Evolutionary conservation across 1,140 invertebrate species (phyloP).

Genomic region (Trichomalopsis sarcophagae): DNA sequence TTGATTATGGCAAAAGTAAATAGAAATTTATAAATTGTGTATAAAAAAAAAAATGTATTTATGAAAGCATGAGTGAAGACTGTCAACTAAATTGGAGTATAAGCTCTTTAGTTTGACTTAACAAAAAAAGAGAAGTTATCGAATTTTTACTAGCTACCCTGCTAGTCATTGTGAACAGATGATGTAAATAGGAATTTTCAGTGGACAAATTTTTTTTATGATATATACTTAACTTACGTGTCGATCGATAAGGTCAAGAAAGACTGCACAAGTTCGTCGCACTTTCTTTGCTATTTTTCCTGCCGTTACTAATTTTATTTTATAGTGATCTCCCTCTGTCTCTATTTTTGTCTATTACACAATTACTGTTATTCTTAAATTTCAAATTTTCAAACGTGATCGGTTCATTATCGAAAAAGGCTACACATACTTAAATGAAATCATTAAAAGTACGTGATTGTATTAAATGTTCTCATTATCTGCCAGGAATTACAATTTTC

Average conservation of each 20-base stretch:
- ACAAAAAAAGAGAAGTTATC: background rate
- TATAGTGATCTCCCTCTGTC: background rate
- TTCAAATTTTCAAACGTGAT: background rate
- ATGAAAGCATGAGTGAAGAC: background rate
- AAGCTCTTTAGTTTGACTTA: background rate
- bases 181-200: slow-evolving; percentile 1
- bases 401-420: background rate
- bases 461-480: background rate
- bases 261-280: slow-evolving; percentile 31
- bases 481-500: background rate
- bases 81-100: background rate
- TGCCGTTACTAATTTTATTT: slow-evolving; percentile 3
- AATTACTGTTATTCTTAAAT: background rate
- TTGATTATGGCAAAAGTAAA: background rate
- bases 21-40: background rate
- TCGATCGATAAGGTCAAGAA: background rate
- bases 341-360: background rate
- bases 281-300: slow-evolving; percentile 16
- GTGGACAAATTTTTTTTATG: background rate
- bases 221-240: background rate
- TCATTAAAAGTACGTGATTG: background rate
- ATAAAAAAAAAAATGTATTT: background rate
- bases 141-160: slow-evolving; percentile 14
- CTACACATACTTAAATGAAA: background rate
- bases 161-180: background rate